Base-by-base conservation (phyloP, 2,113 vertebrate species). In the Sebastes schlegelii region DNA sequence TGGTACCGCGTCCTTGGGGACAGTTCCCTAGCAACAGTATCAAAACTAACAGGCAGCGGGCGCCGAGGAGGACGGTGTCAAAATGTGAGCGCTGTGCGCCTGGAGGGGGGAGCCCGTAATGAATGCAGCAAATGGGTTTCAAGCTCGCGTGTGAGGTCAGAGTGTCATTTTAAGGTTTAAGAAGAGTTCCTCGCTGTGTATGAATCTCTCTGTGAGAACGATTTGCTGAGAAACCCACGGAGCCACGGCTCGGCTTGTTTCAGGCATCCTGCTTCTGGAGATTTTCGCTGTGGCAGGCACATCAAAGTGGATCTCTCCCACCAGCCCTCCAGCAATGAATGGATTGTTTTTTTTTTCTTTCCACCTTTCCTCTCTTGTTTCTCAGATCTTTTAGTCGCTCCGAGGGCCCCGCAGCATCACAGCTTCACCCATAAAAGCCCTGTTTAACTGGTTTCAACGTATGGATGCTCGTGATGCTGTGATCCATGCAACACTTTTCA, bases 11-110 rank as follows among this genome's bases (percentile, higher is more conserved):
- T 92, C 89, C 90, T 91, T 87, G 83, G 90, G 90, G 88, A 92
- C 70, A 80, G 92, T 94, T 94, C 76, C 95, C 86, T 95, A 93
- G 93, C 93, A 95, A 94, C 93, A 9, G 72, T 65, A 90, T 91
- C 88, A 88, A 91, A 92, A 93, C 84, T 89, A 91, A 89, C 85
- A 90, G 80, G 72, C 88, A 79, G 80, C 8, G 9, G 78, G 65
- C 43, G 67, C 67, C 46, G 75, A 76, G 74, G 77, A 85, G 69
- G 64, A 79, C 19, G 79, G 82, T 87, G 90, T 89, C 83, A 85
- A 86, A 86, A 92, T 82, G 80, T 77, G 74, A 92, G 83, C 19
- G 23, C 26, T 58, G 43, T 64, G 66, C 3, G 66, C 83, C 83
- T 77, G 77, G 61, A 86, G 82, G 80, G 34, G 26, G 55, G 17